Percentiles rank a stretch among this genome's conserved stretches.
Evolutionary conservation across 2,113 vertebrate species (phyloP).

Genomic region (Amazona vittata): DNA sequence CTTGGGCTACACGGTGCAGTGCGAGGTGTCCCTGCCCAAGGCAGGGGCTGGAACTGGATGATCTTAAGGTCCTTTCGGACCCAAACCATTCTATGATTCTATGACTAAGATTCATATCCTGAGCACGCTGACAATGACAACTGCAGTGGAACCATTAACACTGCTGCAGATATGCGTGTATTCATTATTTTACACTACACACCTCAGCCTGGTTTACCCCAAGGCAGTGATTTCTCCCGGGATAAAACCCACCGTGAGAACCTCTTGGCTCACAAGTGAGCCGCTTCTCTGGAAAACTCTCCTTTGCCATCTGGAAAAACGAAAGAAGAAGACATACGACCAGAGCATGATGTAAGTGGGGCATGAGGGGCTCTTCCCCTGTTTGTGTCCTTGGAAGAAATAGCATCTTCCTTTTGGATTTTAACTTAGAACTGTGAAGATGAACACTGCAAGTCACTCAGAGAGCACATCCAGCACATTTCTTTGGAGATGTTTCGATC

Average conservation of each 20-base stretch:
- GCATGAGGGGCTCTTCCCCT: background rate
- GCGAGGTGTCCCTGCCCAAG: background rate
- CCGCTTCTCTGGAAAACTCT: background rate
- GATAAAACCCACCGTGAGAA: background rate
- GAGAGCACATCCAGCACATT: background rate
- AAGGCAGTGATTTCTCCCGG: conserved; percentile 19
- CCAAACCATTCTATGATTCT: background rate
- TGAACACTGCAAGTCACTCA: background rate
- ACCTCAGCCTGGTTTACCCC: background rate
- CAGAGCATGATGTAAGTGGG: background rate
- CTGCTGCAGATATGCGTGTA: background rate
- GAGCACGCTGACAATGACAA: background rate
- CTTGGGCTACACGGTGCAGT: no score
- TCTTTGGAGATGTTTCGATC: background rate
- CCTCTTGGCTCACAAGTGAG: background rate
- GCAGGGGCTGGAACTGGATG: background rate
- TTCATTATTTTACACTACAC: background rate
- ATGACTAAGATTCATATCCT: background rate
- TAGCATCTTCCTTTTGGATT: background rate
- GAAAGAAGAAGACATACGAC: background rate
- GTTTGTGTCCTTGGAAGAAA: background rate
- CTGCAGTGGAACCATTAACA: background rate
- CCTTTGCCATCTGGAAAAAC: background rate
- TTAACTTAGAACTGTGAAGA: background rate
- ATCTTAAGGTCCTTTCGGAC: background rate